Conservation (phyloP, 2,888 invertebrate genomes). For the Quadroppia sp. region DNA sequence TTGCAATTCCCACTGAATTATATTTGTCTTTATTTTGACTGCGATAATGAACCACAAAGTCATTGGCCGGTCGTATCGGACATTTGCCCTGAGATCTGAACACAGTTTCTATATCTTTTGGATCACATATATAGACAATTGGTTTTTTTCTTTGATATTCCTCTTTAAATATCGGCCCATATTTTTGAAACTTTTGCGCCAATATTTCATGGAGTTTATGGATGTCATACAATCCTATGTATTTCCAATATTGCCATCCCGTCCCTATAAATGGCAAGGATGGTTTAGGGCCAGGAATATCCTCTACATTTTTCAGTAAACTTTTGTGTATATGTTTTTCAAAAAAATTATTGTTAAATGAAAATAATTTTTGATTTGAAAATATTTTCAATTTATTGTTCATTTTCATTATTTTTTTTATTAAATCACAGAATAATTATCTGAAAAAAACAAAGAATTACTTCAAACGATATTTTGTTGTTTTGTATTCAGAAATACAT, state of each 20-base stretch:
- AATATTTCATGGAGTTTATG: constrained; percentile 48
- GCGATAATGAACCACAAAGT: constrained; percentile 48
- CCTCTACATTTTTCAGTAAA: background rate
- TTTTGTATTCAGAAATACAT: too few species aligned
- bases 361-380: too few species aligned
- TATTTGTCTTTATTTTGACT: constrained; percentile 48
- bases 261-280: constrained; percentile 49
- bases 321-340: background rate
- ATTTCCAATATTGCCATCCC: constrained; percentile 48
- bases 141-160: constrained; percentile 48
- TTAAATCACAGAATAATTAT: too few species aligned
- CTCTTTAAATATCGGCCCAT: constrained; percentile 49
- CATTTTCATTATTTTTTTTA: too few species aligned
- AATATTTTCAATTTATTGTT: too few species aligned
- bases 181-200: constrained; percentile 47
- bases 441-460: too few species aligned
- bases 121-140: constrained; percentile 48
- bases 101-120: constrained; percentile 48
- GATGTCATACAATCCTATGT: constrained; percentile 46
- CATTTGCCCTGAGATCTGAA: constrained; percentile 48
- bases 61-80: constrained; percentile 48
- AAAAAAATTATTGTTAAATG: too few species aligned
- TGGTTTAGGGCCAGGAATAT: constrained; percentile 48
- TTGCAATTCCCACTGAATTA: constrained; percentile 46
- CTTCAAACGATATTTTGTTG: too few species aligned